phyloP scores from a whole-genome alignment of 2,888 invertebrate species.

The Tinea semifulvella region DNA sequence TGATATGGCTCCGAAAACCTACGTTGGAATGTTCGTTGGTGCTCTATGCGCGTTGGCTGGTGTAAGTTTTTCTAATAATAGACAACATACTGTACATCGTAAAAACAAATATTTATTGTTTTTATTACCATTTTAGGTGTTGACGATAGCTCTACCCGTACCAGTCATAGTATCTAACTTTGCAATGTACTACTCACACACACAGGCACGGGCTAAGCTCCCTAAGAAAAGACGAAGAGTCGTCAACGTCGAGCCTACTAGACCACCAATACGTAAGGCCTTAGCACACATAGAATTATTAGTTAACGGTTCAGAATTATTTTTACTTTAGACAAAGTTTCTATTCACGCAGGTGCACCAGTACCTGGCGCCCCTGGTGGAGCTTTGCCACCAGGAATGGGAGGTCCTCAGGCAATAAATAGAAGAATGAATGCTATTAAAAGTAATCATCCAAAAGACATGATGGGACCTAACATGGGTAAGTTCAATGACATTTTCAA shows the following conservation, averaged over 20 bases:
- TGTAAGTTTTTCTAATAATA: conserved; percentile 63
- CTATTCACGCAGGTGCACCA: conserved; percentile 31
- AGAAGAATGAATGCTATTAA: conserved; percentile 88
- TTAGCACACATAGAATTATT: conserved; percentile 1
- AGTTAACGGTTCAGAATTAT: neutral
- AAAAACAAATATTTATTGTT: conserved; percentile 1
- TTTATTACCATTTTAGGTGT: conserved; percentile 39
- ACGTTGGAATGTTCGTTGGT: conserved; percentile 98
- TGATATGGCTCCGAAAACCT: conserved; percentile 98
- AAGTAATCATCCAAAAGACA: conserved; percentile 85
- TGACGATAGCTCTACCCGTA: conserved; percentile 98
- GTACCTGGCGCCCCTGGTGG: conserved; percentile 43
- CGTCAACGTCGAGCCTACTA: conserved; percentile 92
- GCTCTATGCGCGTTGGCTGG: conserved; percentile 98
- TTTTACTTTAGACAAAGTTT: conserved; percentile 4
- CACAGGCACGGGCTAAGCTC: conserved; percentile 97
- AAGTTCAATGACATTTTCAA: conserved; percentile 32
- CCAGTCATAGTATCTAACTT: conserved; percentile 99
- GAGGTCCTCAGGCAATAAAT: conserved; percentile 67
- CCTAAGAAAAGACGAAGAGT: conserved; percentile 98
- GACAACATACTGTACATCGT: neutral
- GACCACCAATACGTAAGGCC: conserved; percentile 69
- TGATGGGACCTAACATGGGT: conserved; percentile 83
- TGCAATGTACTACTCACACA: conserved; percentile 95
- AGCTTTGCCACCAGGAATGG: conserved; percentile 58